Evolutionary conservation across 2,113 vertebrate species (phyloP).

Genomic region (Nesogale talazaci): DNA sequence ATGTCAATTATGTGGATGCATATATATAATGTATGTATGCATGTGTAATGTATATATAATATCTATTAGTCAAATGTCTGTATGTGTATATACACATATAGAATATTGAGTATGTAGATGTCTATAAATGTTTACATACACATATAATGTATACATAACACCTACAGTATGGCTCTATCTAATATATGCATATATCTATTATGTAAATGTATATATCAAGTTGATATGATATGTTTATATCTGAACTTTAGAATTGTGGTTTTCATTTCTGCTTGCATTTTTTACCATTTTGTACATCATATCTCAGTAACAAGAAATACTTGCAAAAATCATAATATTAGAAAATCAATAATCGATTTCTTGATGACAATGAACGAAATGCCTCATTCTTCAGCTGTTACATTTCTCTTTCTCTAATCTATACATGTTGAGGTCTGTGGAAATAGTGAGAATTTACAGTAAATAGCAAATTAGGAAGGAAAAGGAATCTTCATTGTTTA

Average conservation of each 20-base stretch:
- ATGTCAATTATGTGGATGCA: no score
- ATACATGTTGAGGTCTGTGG: background rate
- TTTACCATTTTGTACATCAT: background rate
- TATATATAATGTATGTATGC: no score
- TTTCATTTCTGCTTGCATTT: background rate
- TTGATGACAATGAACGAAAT: background rate
- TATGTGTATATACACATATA: no score
- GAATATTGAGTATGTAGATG: no score
- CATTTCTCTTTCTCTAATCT: conserved; percentile 2
- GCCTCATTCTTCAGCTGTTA: background rate
- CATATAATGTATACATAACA: no score
- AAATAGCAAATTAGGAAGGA: conserved; percentile 20
- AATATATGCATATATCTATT: no score
- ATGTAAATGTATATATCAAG: no score
- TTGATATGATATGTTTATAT: no score
- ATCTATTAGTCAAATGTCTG: no score
- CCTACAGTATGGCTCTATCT: no score
- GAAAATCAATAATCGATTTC: background rate
- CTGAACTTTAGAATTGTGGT: background rate
- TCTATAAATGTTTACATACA: no score
- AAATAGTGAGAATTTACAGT: conserved; percentile 8
- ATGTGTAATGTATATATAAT: no score
- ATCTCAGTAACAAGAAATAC: background rate
- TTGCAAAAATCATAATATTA: background rate
- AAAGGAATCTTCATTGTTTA: conserved; percentile 24